Base-by-base conservation (phyloP, 1,140 invertebrate genomes). In the Tetragnatha versicolor region DNA sequence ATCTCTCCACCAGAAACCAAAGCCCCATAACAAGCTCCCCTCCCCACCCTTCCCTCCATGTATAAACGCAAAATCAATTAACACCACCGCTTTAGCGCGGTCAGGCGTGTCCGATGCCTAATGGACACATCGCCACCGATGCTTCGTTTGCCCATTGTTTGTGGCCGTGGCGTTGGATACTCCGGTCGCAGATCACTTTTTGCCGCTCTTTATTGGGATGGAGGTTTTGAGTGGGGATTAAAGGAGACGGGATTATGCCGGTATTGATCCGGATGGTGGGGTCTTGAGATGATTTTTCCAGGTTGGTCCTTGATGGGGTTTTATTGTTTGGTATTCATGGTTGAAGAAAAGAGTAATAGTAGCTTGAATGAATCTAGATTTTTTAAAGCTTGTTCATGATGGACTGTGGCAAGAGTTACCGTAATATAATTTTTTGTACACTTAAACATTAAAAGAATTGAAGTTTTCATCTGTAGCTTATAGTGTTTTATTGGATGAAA, bases 51-150 rank as follows among this genome's bases (percentile, higher is more conserved):
- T 14, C 14, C 1, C 55, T 14, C 9, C 35, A 31, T 33, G 29
- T 31, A 58, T 31, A 58, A 31, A 58, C 35, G 55, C 55, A 58
- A 58, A 58, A 58, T 58, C 55, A 31, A 58, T 58, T 58, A 33
- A 58, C 55, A 31, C 17, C 55, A n/a, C 4, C 14, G 14, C 35
- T 27, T 58, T 58, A 58, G 29, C n/a, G 31, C 27, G 35, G 12
- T n/a, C 55, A 20, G 35, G 29, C 31, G 17, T 22, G 35, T 58
- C 31, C 55, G 29, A 58, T n/a, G n/a, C 55, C 55, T 58, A 58
- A 58, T 58, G 20, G 55, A 35, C 31, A 58, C 55, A 58, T 58
- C 29, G 55, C 55, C 55, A 58, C 29, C 35, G 31, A 27, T 33
- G 31, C 35, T 58, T n/a, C 25, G 12, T 29, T 17, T 27, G n/a